Conservation (phyloP, 1,140 invertebrate genomes). For the Laupala kohalensis region DNA sequence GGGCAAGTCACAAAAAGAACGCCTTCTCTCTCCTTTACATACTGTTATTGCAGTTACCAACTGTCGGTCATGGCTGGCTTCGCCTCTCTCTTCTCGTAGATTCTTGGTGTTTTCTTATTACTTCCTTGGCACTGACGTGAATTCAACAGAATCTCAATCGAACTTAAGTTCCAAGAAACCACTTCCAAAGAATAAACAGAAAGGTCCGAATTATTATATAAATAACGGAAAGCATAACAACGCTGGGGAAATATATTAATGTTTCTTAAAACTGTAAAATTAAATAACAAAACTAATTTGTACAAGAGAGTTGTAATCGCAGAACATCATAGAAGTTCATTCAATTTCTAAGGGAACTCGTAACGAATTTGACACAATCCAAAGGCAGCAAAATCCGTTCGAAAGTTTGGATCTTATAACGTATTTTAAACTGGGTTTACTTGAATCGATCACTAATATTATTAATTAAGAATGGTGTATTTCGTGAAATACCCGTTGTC, state of each 20-base stretch:
- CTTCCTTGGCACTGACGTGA: neutral
- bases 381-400: too few species aligned
- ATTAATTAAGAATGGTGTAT: too few species aligned
- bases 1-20: neutral
- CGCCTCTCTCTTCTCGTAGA: neutral
- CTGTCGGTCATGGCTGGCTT: neutral
- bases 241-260: neutral
- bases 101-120: neutral
- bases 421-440: too few species aligned
- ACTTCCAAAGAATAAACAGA: neutral
- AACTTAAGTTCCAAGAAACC: neutral
- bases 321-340: neutral
- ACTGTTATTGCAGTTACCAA: neutral
- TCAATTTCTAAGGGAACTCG: too few species aligned
- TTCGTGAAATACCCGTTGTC: too few species aligned
- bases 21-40: neutral
- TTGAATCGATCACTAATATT: too few species aligned
- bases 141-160: neutral
- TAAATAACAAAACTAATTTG: neutral
- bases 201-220: neutral
- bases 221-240: neutral
- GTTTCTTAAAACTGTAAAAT: neutral
- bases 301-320: neutral
- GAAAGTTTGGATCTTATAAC: too few species aligned
- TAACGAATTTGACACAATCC: too few species aligned